Evolutionary conservation across 2,113 vertebrate genomes (phyloP), one percentile per base, ranked within the genome.

Genomic region (Burhinus oedicnemus): DNA sequence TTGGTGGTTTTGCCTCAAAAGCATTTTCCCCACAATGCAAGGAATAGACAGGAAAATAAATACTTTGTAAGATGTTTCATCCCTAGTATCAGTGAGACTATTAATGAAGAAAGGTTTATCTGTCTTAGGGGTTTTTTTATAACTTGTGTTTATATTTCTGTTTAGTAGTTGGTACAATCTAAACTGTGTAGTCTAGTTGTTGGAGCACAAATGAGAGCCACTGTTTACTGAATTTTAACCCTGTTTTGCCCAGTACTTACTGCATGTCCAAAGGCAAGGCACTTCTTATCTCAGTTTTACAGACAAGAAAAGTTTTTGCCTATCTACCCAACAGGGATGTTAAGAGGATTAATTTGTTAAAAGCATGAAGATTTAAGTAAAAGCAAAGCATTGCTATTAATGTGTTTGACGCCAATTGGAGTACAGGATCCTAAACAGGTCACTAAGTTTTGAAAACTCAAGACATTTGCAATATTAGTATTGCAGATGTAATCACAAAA

Each of bases 301-400:
- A 96, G 93, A 82, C 57, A 91, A 92, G 76, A 91, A 60, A 84
- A n/a, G 8, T 34, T 92, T 91, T 95, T 87, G 15, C 66, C 62
- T 85, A 27, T 74, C 51, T 93, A 38, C 32, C 44, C 84, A 80
- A 87, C 45, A 84, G 52, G 78, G 66, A 70, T 77, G 42, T 87
- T 95, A 95, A 92, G 89, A 95, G 78, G 75, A 96, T 94, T 95
- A 89, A 87, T 91, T 95, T 94, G 26, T 89, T 93, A 77, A 95
- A 87, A 82, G 62, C 81, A 52, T 80, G 49, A 85, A 94, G 70
- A 85, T 88, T 69, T 79, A 66, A 90, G 75, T 27, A 76, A 83
- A 94, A 93, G 34, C 8, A 51, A 87, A 89, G 6, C 22, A 30
- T 69, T 87, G 17, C 6, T 91, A 13, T 82, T 83, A 69, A 80